Conservation (phyloP, 1,140 invertebrate genomes). For the Cyphomyrmex costatus region DNA sequence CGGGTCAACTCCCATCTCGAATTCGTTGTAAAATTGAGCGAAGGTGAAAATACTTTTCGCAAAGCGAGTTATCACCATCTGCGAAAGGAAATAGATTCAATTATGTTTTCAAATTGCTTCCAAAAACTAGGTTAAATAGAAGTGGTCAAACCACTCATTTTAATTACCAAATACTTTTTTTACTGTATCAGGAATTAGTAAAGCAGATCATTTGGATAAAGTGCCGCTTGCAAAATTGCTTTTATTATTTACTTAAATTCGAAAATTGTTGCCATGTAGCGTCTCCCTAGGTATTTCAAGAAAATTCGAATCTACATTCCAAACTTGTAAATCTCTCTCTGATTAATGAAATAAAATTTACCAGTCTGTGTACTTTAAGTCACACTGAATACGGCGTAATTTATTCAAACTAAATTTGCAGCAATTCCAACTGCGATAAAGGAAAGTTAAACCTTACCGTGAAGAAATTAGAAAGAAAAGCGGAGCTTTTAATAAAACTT, state of each 20-base stretch:
- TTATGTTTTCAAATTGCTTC: constrained; percentile 30
- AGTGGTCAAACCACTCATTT: background rate
- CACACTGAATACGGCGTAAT: constrained; percentile 49
- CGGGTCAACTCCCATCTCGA: constrained; percentile 47
- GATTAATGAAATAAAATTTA: constrained; percentile 62
- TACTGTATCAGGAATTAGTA: background rate
- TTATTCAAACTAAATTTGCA: constrained; percentile 59
- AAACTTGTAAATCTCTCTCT: constrained; percentile 54
- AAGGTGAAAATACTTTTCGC: constrained; percentile 33
- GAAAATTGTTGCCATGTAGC: background rate
- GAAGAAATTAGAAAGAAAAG: constrained; percentile 68
- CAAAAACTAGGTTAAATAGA: background rate
- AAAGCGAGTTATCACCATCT: constrained; percentile 14
- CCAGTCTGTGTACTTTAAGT: constrained; percentile 46
- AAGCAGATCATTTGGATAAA: constrained; percentile 4
- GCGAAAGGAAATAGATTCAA: background rate
- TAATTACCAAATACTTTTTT: background rate
- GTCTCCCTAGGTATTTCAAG: too few relatives aligned
- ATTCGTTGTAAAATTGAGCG: constrained; percentile 57
- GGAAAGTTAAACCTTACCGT: constrained; percentile 44
- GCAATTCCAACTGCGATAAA: constrained; percentile 58
- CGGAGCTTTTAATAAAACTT: constrained; percentile 41
- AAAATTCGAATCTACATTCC: constrained; percentile 37
- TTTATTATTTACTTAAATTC: constrained; percentile 21
- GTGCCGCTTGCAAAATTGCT: background rate